Evolutionary conservation across 2,113 vertebrate genomes (phyloP).

Genomic region (Fregata magnificens): DNA sequence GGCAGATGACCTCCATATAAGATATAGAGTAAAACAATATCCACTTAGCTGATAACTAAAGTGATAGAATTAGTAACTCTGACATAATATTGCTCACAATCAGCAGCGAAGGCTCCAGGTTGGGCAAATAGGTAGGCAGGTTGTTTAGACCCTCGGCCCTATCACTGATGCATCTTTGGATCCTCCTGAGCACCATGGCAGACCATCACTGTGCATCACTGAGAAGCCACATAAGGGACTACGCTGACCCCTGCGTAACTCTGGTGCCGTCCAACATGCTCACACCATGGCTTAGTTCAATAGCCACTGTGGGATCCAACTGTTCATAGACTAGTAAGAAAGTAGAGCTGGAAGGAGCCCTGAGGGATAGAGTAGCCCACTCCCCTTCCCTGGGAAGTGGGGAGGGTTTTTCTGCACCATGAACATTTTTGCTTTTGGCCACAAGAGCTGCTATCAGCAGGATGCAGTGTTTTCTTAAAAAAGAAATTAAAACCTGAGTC

Average conservation of each 20-base stretch:
- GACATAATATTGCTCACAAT: slow-evolving; percentile 1
- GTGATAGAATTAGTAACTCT: slow-evolving; percentile 46
- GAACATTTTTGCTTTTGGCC: background rate
- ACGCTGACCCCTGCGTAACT: background rate
- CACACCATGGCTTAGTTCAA: background rate
- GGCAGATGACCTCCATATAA: slow-evolving; percentile 53
- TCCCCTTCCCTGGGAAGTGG: background rate
- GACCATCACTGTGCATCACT: background rate
- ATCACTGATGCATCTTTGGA: background rate
- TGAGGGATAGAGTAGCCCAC: background rate
- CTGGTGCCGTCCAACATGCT: background rate
- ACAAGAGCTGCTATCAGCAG: background rate
- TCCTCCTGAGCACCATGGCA: background rate
- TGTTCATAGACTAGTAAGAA: background rate
- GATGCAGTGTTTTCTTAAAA: background rate
- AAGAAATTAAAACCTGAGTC: background rate
- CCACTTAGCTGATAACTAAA: slow-evolving; percentile 46
- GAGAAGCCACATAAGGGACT: background rate
- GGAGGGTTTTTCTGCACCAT: background rate
- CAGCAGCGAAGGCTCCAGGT: background rate
- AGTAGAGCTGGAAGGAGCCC: background rate
- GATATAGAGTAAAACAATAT: slow-evolving; percentile 41
- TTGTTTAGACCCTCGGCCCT: background rate
- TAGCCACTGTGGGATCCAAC: background rate
- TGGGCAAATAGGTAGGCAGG: background rate